These are phyloP conservation scores for Petaurus breviceps DNA, from an alignment of 2,113 vertebrate genomes.

Conservation along the genomic window DNA sequence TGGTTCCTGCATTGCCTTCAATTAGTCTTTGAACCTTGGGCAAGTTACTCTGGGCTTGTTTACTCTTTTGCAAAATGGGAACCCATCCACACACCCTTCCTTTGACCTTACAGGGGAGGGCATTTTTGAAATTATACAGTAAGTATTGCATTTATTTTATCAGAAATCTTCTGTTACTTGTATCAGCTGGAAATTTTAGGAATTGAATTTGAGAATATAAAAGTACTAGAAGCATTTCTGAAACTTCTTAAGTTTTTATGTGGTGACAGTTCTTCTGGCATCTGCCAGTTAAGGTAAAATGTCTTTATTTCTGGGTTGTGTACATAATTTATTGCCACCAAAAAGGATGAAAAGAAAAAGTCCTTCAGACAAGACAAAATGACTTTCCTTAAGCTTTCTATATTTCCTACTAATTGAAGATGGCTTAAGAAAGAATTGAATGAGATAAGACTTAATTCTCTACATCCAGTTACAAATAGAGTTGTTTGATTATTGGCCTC, in stretches of 20 bases:
- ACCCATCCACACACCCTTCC: background rate
- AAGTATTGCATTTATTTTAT: slow-evolving; percentile 6
- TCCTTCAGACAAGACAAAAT: background rate
- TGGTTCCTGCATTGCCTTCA: background rate
- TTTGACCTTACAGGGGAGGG: background rate
- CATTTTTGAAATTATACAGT: slow-evolving; percentile 19
- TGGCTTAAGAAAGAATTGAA: slow-evolving; percentile 22
- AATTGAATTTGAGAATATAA: slow-evolving; percentile 31
- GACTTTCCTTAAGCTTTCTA: background rate
- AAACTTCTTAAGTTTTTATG: slow-evolving; percentile 36
- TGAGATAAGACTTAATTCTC: slow-evolving; percentile 2
- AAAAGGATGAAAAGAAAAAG: background rate
- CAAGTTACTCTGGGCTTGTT: background rate
- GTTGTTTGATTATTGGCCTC: slow-evolving; percentile 24
- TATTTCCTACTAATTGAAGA: slow-evolving; percentile 10
- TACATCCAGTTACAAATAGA: slow-evolving; percentile 34
- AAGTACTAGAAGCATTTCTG: slow-evolving; percentile 23
- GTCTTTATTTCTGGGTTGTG: background rate
- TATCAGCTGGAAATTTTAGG: slow-evolving; percentile 13
- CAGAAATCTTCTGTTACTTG: slow-evolving; percentile 14
- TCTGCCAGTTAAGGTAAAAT: background rate
- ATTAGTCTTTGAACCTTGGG: background rate
- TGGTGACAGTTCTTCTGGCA: background rate
- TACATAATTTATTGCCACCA: slow-evolving; percentile 28
- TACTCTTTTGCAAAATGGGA: background rate